Conservation (phyloP, 2,797 vertebrate genomes). For the Schizopygopsis pylzovi region DNA sequence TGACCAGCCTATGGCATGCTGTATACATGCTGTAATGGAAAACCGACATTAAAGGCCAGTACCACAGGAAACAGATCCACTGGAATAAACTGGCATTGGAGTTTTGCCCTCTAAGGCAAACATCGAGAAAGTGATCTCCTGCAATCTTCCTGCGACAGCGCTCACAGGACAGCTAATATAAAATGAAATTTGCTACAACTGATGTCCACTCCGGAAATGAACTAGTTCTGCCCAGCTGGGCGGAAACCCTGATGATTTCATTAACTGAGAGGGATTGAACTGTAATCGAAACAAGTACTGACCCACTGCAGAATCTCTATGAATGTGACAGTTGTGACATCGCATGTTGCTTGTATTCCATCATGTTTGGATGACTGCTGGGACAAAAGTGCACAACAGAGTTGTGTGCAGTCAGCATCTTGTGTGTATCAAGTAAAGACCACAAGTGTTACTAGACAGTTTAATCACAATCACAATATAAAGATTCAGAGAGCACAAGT, state of each 20-base stretch:
- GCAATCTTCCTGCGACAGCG: neutral
- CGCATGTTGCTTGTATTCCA: conserved; percentile 2
- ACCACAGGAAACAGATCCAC: conserved; percentile 2
- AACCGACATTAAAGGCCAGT: conserved; percentile 3
- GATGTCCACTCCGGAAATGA: conserved; percentile 19
- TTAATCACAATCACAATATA: neutral
- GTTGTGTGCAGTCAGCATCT: neutral
- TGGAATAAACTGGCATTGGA: conserved; percentile 19
- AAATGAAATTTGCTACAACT: conserved; percentile 44
- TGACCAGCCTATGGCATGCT: neutral
- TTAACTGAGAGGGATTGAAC: conserved; percentile 20
- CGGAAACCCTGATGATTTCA: conserved; percentile 34
- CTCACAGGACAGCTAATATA: conserved; percentile 42
- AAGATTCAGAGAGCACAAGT: neutral
- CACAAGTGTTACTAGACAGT: neutral
- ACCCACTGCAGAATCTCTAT: conserved; percentile 2
- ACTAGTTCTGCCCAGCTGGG: conserved; percentile 8
- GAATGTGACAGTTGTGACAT: conserved; percentile 19
- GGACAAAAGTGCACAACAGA: conserved; percentile 11
- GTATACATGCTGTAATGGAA: neutral
- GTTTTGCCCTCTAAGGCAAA: conserved; percentile 41
- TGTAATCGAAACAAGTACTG: conserved; percentile 32
- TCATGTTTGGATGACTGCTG: conserved; percentile 26
- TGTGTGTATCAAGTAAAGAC: neutral
- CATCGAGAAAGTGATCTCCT: conserved; percentile 18